Evolutionary conservation across 2,113 vertebrate genomes (phyloP).

Genomic region (Dipodomys ordii): DNA sequence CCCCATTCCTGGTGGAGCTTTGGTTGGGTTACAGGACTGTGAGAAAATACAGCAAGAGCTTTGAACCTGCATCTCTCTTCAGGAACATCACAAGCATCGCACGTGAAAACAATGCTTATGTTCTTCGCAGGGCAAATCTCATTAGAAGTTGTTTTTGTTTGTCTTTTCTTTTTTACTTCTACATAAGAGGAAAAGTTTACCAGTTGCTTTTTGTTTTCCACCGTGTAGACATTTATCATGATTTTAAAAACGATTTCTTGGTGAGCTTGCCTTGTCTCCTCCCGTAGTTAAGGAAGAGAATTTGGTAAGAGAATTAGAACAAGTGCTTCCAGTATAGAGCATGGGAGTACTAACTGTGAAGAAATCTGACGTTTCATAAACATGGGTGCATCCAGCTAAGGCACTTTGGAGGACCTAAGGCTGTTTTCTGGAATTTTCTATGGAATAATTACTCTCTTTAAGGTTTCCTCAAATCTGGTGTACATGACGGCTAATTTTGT

Average conservation of each 20-base stretch:
- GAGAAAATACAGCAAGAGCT: conserved; percentile 40
- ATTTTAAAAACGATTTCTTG: background rate
- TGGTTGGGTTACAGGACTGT: background rate
- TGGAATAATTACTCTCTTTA: background rate
- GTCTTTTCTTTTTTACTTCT: background rate
- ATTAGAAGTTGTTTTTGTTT: background rate
- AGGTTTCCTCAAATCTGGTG: background rate
- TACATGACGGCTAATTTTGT: background rate
- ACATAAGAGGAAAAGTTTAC: background rate
- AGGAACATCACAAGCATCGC: background rate
- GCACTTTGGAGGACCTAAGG: background rate
- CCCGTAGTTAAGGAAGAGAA: background rate
- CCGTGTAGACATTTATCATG: background rate
- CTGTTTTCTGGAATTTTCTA: conserved; percentile 41
- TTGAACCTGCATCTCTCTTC: conserved; percentile 20
- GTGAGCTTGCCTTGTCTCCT: background rate
- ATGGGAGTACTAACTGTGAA: background rate
- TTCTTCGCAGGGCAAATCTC: background rate
- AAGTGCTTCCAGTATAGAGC: background rate
- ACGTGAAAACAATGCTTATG: background rate
- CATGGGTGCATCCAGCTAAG: background rate
- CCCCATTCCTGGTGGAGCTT: conserved; percentile 35
- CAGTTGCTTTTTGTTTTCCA: background rate
- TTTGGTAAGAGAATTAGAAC: background rate
- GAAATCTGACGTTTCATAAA: background rate